These are phyloP conservation scores for Burhinus oedicnemus DNA, from an alignment of 2,113 vertebrate species.

Conservation along the genomic window DNA sequence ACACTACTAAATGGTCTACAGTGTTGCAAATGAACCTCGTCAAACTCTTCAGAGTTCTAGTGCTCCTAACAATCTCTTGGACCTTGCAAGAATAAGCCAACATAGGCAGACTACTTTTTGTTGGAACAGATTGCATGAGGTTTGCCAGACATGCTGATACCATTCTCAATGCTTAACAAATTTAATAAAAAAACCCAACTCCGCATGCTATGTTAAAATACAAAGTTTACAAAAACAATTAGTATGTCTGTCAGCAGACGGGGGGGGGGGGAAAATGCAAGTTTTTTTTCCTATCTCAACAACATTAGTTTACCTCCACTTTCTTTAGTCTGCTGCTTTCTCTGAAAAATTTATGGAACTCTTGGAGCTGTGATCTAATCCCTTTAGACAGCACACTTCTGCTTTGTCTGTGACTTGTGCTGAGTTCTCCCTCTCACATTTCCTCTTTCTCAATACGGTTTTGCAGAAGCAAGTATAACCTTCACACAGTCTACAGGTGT, in stretches of 20 bases:
- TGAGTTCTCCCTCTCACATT: neutral
- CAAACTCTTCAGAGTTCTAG: neutral
- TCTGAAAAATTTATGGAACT: neutral
- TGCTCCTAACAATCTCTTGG: neutral
- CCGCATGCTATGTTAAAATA: neutral
- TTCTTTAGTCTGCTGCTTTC: neutral
- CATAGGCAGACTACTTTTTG: neutral
- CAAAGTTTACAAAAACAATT: neutral
- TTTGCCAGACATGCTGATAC: neutral
- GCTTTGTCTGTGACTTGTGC: neutral
- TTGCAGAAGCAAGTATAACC: neutral
- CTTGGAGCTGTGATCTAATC: neutral
- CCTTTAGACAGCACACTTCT: rapidly evolving
- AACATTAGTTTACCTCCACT: neutral
- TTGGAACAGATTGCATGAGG: neutral
- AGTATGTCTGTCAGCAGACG: neutral
- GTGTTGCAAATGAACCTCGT: neutral
- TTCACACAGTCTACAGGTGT: neutral
- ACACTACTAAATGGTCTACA: neutral
- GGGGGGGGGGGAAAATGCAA: rapidly evolving
- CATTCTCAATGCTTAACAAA: neutral
- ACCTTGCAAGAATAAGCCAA: neutral
- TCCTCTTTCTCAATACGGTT: neutral
- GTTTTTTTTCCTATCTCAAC: neutral
- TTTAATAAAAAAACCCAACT: too few species aligned